Conservation (phyloP, 2,113 vertebrate species). For the Peromyscus leucopus region DNA sequence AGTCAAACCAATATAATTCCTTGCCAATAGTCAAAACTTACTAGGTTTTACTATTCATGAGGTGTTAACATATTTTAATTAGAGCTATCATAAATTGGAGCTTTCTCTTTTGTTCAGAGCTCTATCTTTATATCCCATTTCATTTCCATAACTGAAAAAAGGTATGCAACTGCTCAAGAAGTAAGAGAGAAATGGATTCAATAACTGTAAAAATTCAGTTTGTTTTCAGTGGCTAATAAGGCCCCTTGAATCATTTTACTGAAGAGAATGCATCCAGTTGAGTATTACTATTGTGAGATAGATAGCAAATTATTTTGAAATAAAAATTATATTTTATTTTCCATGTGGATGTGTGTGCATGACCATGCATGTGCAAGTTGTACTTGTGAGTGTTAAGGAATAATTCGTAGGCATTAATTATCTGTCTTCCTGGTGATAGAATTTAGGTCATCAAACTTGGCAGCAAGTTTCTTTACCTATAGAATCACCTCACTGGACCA, state of each 20-base stretch:
- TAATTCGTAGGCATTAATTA: background rate
- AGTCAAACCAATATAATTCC: slow-evolving; percentile 1
- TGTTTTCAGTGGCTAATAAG: slow-evolving; percentile 34
- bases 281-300: background rate
- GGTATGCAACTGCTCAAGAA: slow-evolving; percentile 4
- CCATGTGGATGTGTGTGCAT: background rate
- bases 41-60: background rate
- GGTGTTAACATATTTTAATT: slow-evolving; percentile 30
- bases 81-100: background rate
- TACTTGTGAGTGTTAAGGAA: background rate
- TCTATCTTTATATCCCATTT: background rate
- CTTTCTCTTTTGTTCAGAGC: background rate
- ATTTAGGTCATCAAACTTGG: background rate
- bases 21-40: background rate
- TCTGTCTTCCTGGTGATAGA: background rate
- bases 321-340: background rate
- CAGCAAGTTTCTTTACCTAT: background rate
- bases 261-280: slow-evolving; percentile 38
- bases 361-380: background rate
- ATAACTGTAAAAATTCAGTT: background rate
- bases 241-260: background rate
- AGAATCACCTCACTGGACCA: background rate
- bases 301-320: background rate
- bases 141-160: background rate
- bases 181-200: background rate